Evolutionary conservation across 2,888 invertebrate genomes (phyloP), one percentile per base, ranked within the genome.

Genomic region (Beris chalybata): DNA sequence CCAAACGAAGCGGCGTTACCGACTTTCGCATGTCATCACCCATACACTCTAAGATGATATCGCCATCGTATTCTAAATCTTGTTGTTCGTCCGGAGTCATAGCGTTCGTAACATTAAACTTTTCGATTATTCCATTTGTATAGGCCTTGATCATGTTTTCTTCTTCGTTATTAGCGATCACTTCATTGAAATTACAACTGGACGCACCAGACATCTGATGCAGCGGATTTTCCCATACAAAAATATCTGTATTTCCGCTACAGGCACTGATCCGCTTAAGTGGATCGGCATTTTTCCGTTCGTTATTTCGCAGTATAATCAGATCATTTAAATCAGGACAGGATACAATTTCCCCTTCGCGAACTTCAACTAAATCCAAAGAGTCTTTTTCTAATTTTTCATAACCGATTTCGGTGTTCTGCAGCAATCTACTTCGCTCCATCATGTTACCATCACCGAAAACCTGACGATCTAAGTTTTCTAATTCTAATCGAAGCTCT

Each of bases 391-490:
- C 79, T 6, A 80, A 68, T 69, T 80, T 76, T 68, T 80, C 78
- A 65, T 80, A 80, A 66, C 76, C 77, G 30, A 79, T 77, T 30
- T 76, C 76, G 5, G 67, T 55, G n/a, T 38, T 45, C 11, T 29
- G 48, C 30, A 69, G 44, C 13, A 67, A 45, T 67, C 59, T 66
- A 47, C 52, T 69, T 2, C 65, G 22, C 22, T 65, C 66, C 12
- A 66, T 57, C 1, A 66, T 66, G 11, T 54, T 65, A 15, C 47
- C 65, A 38, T 78, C 82, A 0, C 92, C 92, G 75, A 92, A 92
- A 4, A 93, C 90, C 79, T 91, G 92, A 7, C 92, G 84, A 79
- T 93, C 92, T 72, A 93, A 82, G 76, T 91, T 92, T 75, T 93
- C 93, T 70, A 93, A 78, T 78, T 93, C 93, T 56, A 93, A 83